These are phyloP conservation scores for Palythoa heliodiscus DNA, from an alignment of 92 coral and sea anemone species.

Conservation along the genomic window DNA sequence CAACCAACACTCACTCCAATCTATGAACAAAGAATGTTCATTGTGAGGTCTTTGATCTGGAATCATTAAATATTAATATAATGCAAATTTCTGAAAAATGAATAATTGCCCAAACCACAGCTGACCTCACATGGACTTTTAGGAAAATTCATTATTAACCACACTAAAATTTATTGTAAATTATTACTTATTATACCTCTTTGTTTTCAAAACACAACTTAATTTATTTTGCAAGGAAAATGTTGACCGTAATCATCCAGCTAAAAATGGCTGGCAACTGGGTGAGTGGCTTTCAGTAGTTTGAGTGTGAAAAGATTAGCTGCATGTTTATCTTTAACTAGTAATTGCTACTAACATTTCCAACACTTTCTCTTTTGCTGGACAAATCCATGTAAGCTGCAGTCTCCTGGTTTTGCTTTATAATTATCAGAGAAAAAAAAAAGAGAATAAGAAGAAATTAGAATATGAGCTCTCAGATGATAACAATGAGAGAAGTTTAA, in stretches of 20 bases:
- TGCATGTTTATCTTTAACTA: too few relatives aligned
- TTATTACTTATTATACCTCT: not conserved
- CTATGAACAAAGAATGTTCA: constrained; percentile 26
- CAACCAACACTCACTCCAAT: not conserved
- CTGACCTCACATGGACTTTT: constrained; percentile 9
- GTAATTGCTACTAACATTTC: constrained; percentile 23
- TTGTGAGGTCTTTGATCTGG: not conserved
- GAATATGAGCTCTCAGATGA: not conserved
- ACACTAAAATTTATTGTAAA: not conserved
- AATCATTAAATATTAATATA: constrained; percentile 33
- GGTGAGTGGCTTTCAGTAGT: too few relatives aligned
- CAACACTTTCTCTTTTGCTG: constrained; percentile 36
- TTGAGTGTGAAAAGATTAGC: too few relatives aligned
- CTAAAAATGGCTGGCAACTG: too few relatives aligned
- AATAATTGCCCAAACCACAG: constrained; percentile 30
- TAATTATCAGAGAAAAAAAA: not conserved
- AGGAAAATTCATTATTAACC: not conserved
- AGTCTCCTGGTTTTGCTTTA: constrained; percentile 12
- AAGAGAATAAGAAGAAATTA: not conserved
- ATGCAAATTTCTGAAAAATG: constrained; percentile 25
- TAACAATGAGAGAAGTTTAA: not conserved
- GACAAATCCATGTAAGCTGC: constrained; percentile 36
- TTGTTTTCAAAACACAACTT: not conserved
- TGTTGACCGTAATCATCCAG: too few relatives aligned
- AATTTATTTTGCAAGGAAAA: not conserved